Base-by-base conservation (phyloP, 1,140 invertebrate species). In the Monomorium pharaonis region DNA sequence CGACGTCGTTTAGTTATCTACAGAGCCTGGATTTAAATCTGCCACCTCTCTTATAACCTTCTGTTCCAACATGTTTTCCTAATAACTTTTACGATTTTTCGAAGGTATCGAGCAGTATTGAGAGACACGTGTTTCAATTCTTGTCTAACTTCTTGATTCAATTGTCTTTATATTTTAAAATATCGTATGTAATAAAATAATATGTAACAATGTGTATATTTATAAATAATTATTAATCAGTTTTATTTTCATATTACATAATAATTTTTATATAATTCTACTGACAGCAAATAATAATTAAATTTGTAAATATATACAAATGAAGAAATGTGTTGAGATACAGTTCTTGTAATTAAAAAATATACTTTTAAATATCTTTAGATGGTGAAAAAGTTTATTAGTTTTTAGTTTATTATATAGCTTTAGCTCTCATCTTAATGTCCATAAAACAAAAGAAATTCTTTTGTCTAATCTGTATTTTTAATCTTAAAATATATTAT, bases 71-170 rank as follows among this genome's bases (percentile, higher is more conserved):
- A 37, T 63, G 18, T 37, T 37, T 33, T 33, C 30, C 60, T 63
- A 63, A 63, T 63, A 37, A 63, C 60, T 63, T 63, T 63, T n/a
- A 63, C 60, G 60, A 63, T 63, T 63, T 63, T 37, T 33, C 30
- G 60, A 63, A 63, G 60, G 60, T 37, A 63, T 63, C 60, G 30
- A 33, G 27, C 37, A 37, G 60, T 37, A 63, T 63, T 30, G 30
- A 33, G 27, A 33, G 24, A 24, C 6, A 37, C 60, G 30, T 63
- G 30, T 63, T 33, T n/a, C 18, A 63, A n/a, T 16, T 63, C 60
- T 63, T 30, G 27, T 63, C 18, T n/a, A 33, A 16, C 30, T 37
- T 37, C 30, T 60, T 27, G 3, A 5, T 16, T 24, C 33, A 62
- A 33, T 33, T 18, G 3, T 63, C 60, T 63, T 33, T 60, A 5